Evolutionary conservation across 2,888 invertebrate genomes (phyloP).

Genomic region (Chironomus riparius): DNA sequence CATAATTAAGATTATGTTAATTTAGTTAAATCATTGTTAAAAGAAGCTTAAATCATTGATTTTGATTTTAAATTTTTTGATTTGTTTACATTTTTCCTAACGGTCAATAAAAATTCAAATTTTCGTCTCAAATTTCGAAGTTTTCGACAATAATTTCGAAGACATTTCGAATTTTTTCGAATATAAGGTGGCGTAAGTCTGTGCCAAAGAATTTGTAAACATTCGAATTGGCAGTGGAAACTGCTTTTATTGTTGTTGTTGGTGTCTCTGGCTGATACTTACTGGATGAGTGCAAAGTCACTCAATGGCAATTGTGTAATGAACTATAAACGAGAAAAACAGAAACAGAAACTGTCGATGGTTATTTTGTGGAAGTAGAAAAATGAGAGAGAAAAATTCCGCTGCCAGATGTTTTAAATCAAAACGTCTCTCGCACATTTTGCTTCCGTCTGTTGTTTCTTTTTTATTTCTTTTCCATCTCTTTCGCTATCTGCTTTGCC

Average conservation of each 20-base stretch:
- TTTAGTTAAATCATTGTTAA: too few relatives aligned
- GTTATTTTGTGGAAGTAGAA: neutral
- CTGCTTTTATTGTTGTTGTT: neutral
- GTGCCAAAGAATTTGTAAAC: neutral
- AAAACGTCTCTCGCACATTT: slow-evolving; percentile 4
- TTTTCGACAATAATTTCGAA: too few relatives aligned
- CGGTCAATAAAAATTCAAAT: too few relatives aligned
- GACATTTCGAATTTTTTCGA: too few relatives aligned
- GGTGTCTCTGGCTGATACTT: neutral
- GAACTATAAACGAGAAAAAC: slow-evolving; percentile 6
- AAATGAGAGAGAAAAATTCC: neutral
- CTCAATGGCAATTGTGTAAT: slow-evolving; percentile 12
- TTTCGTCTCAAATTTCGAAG: too few relatives aligned
- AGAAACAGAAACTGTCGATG: neutral
- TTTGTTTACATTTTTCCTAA: too few relatives aligned
- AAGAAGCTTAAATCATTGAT: too few relatives aligned
- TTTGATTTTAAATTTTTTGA: too few relatives aligned
- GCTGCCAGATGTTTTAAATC: slow-evolving; percentile 17
- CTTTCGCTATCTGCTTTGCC: neutral
- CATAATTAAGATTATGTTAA: too few relatives aligned
- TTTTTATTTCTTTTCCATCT: neutral
- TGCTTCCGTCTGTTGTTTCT: slow-evolving; percentile 8
- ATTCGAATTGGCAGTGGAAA: neutral
- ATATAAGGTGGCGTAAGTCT: too few relatives aligned
- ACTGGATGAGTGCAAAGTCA: neutral